Evolutionary conservation across 2,888 invertebrate species (phyloP).

Genomic region (Amphipoea oculea): DNA sequence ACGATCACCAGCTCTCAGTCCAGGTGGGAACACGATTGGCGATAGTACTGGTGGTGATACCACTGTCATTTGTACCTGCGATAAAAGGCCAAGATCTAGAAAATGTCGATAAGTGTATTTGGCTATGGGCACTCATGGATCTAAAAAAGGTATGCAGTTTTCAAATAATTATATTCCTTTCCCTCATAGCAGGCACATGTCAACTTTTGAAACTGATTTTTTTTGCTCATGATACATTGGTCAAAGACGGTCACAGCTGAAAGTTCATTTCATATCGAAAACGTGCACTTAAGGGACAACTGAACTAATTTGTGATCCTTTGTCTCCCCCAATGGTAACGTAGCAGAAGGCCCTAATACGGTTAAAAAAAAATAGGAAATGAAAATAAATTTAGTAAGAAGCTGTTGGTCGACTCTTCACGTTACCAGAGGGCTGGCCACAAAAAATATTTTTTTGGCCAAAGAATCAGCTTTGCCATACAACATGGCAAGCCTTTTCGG

Average conservation of each 20-base stretch:
- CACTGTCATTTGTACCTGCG: conserved; percentile 85
- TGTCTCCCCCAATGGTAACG: background rate
- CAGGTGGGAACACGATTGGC: conserved; percentile 95
- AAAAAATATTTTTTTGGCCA: background rate
- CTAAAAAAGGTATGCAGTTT: background rate
- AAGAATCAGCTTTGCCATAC: background rate
- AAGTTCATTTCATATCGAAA: background rate
- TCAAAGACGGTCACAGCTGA: background rate
- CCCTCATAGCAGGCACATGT: background rate
- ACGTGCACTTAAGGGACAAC: background rate
- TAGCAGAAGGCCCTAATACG: background rate
- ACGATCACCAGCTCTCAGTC: conserved; percentile 94
- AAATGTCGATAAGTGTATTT: background rate
- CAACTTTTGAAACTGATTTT: background rate
- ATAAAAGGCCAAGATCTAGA: conserved; percentile 14
- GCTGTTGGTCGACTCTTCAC: background rate
- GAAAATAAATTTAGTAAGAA: background rate
- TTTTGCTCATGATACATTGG: background rate
- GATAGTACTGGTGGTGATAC: conserved; percentile 95
- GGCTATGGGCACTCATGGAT: background rate
- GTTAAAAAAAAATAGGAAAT: background rate
- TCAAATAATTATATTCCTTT: background rate
- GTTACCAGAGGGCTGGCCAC: background rate
- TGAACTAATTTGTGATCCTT: background rate
- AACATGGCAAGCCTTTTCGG: background rate